phyloP scores from a whole-genome alignment of 2,797 vertebrate species.

The Halcyon chelicuti region DNA sequence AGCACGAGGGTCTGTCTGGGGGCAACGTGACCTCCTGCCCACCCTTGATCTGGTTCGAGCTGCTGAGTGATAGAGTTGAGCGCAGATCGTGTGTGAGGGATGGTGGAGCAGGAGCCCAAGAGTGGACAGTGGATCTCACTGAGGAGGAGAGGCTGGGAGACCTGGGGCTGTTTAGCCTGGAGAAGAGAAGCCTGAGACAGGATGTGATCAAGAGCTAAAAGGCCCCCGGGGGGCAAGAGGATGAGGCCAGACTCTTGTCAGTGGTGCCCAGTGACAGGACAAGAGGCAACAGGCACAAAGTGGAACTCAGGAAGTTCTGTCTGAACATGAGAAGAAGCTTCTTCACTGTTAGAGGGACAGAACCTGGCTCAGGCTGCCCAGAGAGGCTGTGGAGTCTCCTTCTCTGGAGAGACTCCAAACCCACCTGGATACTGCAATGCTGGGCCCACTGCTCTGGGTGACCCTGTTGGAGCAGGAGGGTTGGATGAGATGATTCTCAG shows the following conservation, averaged over 20 bases:
- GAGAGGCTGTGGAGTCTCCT: background rate
- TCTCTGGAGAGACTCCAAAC: background rate
- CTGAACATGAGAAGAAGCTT: background rate
- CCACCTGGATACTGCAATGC: background rate
- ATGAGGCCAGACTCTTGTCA: too few relatives aligned
- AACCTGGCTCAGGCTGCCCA: background rate
- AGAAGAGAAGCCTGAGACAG: background rate
- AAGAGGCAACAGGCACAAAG: too few relatives aligned
- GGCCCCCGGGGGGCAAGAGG: background rate
- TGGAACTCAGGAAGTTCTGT: too few relatives aligned
- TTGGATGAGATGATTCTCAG: background rate
- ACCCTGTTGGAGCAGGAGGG: background rate
- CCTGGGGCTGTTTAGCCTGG: background rate
- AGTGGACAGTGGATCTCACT: background rate
- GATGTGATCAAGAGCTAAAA: background rate
- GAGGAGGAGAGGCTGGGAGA: background rate
- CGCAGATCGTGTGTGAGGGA: rapidly evolving
- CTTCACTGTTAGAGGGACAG: background rate
- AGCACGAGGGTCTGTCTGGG: background rate
- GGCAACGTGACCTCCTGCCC: background rate
- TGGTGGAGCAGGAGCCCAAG: background rate
- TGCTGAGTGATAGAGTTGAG: background rate
- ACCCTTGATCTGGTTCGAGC: background rate
- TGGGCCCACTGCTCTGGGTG: background rate
- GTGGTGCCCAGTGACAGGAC: too few relatives aligned